phyloP scores from a whole-genome alignment of 2,888 invertebrate species.

The Orchesellides sinensis region DNA sequence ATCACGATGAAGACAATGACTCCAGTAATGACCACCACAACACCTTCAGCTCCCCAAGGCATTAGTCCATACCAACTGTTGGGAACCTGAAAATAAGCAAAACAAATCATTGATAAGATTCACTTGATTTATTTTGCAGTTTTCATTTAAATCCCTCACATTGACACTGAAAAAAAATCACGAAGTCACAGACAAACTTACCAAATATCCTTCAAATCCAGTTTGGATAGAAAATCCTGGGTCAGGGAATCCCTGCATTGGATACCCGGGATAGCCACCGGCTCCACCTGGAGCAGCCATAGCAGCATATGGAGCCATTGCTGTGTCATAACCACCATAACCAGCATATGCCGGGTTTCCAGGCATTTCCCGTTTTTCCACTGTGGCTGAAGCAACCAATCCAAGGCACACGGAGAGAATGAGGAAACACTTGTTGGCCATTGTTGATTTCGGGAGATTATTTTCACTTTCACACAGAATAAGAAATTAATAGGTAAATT shows the following conservation, averaged over 20 bases:
- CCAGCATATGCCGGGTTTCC: conserved; percentile 53
- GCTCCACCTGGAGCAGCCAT: background rate
- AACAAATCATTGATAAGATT: conserved; percentile 26
- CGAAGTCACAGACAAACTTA: too few relatives aligned
- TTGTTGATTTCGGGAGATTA: conserved; percentile 10
- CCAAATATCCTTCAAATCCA: conserved; percentile 75
- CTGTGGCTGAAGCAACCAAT: conserved; percentile 57
- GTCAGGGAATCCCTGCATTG: conserved; percentile 69
- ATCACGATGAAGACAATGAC: conserved; percentile 74
- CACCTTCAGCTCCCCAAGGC: conserved; percentile 75
- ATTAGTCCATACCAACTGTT: conserved; percentile 74
- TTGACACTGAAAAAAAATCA: background rate
- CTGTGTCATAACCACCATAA: conserved; percentile 39
- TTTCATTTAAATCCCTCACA: background rate
- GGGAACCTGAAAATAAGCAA: conserved; percentile 73
- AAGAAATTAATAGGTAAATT: background rate
- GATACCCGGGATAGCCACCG: conserved; percentile 45
- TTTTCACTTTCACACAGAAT: conserved; percentile 18
- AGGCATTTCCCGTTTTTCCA: conserved; percentile 70
- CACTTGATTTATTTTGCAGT: background rate
- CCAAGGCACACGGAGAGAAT: conserved; percentile 45
- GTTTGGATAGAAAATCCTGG: conserved; percentile 74
- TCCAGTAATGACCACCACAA: conserved; percentile 73
- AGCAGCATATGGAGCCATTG: conserved; percentile 40
- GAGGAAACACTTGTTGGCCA: conserved; percentile 32